These are phyloP conservation scores for Bruchidius siliquastri DNA, from an alignment of 2,888 invertebrate genomes.

Conservation along the genomic window DNA sequence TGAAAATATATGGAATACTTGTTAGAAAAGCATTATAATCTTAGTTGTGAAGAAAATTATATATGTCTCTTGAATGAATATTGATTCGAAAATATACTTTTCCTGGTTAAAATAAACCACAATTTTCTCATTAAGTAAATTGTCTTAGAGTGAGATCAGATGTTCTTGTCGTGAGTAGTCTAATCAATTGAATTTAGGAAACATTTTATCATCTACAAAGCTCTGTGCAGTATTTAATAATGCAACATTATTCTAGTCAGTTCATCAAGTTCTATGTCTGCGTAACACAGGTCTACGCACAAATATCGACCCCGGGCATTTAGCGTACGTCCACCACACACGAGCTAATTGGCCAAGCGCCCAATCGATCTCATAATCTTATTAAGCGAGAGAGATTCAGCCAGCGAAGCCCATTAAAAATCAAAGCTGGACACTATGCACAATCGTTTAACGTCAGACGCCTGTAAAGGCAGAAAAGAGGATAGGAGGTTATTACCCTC, in stretches of 20 bases:
- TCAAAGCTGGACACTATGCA: not conserved
- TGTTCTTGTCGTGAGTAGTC: too few species aligned
- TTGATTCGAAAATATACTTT: too few species aligned
- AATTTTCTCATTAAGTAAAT: too few species aligned
- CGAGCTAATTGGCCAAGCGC: not conserved
- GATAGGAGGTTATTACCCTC: not conserved
- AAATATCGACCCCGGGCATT: not conserved
- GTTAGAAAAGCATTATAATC: too few species aligned
- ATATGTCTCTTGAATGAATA: too few species aligned
- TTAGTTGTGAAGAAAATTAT: too few species aligned
- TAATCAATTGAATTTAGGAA: too few species aligned
- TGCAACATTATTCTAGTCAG: not conserved
- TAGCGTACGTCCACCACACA: not conserved
- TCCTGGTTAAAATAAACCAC: too few species aligned
- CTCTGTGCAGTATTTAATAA: too few species aligned
- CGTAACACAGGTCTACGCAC: not conserved
- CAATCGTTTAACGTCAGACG: not conserved
- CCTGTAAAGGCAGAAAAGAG: not conserved
- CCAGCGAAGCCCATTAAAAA: not conserved
- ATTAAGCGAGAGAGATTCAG: not conserved
- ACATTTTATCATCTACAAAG: too few species aligned
- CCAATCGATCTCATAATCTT: not conserved
- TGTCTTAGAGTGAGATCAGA: too few species aligned
- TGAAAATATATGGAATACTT: too few species aligned
- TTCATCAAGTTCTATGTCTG: not conserved